Conservation (phyloP, 2,113 vertebrate species). For the Erinaceus europaeus region DNA sequence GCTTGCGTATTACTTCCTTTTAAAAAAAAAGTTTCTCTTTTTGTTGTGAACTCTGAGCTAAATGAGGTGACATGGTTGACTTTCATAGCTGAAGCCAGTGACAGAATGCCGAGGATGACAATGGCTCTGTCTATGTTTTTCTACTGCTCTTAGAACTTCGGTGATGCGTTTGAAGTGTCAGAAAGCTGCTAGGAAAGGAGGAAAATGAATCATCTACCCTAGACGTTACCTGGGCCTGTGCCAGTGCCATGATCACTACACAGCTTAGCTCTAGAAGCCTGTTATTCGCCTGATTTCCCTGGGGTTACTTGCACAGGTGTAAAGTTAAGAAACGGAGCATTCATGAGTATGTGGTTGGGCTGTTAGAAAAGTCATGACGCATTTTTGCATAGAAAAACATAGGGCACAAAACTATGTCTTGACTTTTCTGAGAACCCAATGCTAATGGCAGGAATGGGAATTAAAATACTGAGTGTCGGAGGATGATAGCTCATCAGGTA, state of each 20-base stretch:
- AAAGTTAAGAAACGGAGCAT: too few species aligned
- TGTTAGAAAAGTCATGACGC: too few species aligned
- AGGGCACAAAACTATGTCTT: too few species aligned
- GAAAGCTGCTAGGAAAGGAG: not conserved
- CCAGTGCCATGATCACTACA: not conserved
- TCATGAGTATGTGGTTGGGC: too few species aligned
- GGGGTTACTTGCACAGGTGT: not conserved
- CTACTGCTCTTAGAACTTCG: not conserved
- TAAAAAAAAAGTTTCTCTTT: constrained; percentile 9
- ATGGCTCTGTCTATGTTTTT: constrained; percentile 1
- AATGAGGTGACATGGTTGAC: not conserved
- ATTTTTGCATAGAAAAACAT: too few species aligned
- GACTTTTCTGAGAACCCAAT: too few species aligned
- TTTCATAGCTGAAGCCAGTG: constrained; percentile 1
- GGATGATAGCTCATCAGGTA: too few species aligned
- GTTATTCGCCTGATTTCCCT: not conserved
- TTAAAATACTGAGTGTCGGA: too few species aligned
- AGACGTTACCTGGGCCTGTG: not conserved
- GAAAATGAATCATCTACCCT: not conserved
- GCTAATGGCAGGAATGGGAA: not conserved
- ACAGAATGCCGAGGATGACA: constrained; percentile 31
- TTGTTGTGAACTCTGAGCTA: constrained; percentile 23
- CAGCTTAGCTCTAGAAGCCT: not conserved
- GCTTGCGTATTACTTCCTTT: constrained; percentile 30
- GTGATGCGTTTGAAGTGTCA: constrained; percentile 1